A percentile compares a stretch with the other conserved stretches of the same genome.
Conservation (phyloP, 1,140 invertebrate species). For the Oscheius sp. region DNA sequence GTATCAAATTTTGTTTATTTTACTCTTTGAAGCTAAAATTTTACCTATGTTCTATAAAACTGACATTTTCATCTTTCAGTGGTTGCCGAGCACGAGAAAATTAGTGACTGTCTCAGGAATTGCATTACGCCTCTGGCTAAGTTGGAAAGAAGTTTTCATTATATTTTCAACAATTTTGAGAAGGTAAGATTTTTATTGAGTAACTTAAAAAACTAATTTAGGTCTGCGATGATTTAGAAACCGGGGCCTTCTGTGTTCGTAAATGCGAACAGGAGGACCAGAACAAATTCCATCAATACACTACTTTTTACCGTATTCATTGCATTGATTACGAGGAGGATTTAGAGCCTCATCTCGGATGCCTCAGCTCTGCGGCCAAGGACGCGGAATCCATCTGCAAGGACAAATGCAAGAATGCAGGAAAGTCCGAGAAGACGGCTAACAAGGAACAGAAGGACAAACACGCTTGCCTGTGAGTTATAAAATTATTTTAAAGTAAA, state of each 20-base stretch:
- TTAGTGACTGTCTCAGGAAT: conserved; percentile 24
- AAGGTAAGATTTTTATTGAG: conserved; percentile 18
- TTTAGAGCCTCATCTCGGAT: conserved; percentile 47
- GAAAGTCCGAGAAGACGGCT: conserved; percentile 43
- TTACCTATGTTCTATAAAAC: background rate
- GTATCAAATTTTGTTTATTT: too few species aligned
- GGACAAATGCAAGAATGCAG: conserved; percentile 21
- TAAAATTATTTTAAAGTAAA: background rate
- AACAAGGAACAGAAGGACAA: conserved; percentile 50
- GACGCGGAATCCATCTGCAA: conserved; percentile 29
- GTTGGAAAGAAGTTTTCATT: conserved; percentile 34
- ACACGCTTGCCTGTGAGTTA: conserved; percentile 47
- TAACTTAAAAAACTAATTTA: conserved; percentile 10
- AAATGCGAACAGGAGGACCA: conserved; percentile 45
- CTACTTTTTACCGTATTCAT: conserved; percentile 55
- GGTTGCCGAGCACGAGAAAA: conserved; percentile 1
- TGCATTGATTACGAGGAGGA: conserved; percentile 56
- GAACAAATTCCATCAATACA: conserved; percentile 51
- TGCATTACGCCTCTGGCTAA: conserved; percentile 28
- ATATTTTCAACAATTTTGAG: conserved; percentile 37
- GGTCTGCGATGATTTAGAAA: conserved; percentile 53
- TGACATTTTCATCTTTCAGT: background rate
- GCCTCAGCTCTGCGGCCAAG: conserved; percentile 41
- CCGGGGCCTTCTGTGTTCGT: conserved; percentile 45
- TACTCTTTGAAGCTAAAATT: too few species aligned